These are phyloP conservation scores for Chlamydotis undulata DNA, from an alignment of 2,113 vertebrate genomes.

Conservation along the genomic window DNA sequence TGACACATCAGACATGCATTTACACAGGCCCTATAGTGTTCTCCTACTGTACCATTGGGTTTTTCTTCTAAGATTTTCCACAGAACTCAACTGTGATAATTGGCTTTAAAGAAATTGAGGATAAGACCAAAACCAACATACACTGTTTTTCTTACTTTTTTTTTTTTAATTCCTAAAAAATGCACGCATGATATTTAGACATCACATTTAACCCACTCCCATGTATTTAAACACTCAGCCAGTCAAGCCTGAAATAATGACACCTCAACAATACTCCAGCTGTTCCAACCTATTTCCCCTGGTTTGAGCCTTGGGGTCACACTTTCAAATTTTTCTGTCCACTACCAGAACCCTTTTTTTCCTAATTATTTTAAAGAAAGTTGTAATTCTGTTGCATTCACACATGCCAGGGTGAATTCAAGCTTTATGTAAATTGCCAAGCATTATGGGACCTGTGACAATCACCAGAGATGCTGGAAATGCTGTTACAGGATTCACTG, in stretches of 20 bases:
- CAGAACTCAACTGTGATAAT: not conserved
- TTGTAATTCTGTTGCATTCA: not conserved
- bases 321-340: not conserved
- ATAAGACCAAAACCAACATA: not conserved
- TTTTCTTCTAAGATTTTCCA: slow-evolving; percentile 5
- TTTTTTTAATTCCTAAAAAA: not conserved
- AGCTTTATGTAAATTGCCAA: not conserved
- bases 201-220: not conserved
- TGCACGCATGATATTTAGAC: not conserved
- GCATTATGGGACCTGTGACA: not conserved
- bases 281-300: not conserved
- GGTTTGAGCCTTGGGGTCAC: not conserved
- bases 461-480: not conserved
- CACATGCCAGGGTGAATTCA: not conserved
- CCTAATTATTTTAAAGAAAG: not conserved
- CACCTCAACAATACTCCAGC: not conserved
- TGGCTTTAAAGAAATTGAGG: not conserved
- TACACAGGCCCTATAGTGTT: not conserved
- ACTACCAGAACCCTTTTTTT: not conserved
- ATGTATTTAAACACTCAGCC: not conserved
- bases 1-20: not conserved
- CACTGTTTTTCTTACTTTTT: not conserved
- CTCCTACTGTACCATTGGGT: not conserved
- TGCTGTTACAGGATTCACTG: not conserved
- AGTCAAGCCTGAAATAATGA: not conserved